Evolutionary conservation across 2,113 vertebrate species (phyloP), one percentile per base, ranked within the genome.

Genomic region (Heptranchias perlo): DNA sequence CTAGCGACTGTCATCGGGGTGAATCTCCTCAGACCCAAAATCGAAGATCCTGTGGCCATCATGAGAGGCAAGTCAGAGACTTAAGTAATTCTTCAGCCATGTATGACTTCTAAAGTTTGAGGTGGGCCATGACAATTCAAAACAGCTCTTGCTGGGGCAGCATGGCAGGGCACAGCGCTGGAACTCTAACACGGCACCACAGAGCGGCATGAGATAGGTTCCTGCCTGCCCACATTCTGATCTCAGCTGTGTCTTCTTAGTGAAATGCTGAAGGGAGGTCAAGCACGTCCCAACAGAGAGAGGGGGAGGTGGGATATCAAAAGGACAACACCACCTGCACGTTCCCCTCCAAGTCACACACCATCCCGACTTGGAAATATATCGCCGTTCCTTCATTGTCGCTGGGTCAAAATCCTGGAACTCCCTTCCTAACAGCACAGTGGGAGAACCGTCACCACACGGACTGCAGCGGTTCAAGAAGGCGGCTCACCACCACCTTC

Each of bases 1-100:
- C 97, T 99, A 97, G 99, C 99, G 4, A 99, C 99, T 0, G 99
- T 99, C 96, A 99, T 99, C 96, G 99, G 99, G 1, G 99, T 99
- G 96, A 99, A 99, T 97, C 98, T 99, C 96, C 98, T 99, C 95
- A 98, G 98, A 94, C 98, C 99, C 0, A 98, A 98, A 97, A 97
- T 98, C 1, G 99, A 99, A 96, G 99, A 99, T 73, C 99, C 99
- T 54, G 97, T 98, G 96, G 97, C 97, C 64, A 98, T 99, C 96
- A 99, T 99, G 99, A 98, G 98, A 97, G 99, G 99, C 99, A 97
- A 96, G 96, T 1, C 4, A 1, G 28, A 18, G 62, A 7, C 62
- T 65, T 11, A 13, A 0, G 8, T 11, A 5, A n/a, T 18, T 1
- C 86, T 0, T 11, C 1, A 91, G 49, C 28, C 23, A 10, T 16